Conservation (phyloP, 2,888 invertebrate species). For the Alloplasta piceator region DNA sequence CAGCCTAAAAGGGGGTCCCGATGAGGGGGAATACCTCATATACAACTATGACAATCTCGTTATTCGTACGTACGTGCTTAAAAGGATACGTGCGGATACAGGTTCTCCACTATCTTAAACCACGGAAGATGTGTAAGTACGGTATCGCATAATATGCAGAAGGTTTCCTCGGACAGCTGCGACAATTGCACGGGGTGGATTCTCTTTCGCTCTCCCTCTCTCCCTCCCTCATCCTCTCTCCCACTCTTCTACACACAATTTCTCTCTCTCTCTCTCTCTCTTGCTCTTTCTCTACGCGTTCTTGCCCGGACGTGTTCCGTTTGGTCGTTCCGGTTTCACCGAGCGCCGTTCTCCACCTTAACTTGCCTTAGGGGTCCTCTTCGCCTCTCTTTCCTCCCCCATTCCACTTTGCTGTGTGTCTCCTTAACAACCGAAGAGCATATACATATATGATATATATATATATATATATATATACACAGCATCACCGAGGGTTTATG, state of each 20-base stretch:
- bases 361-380: constrained; percentile 51
- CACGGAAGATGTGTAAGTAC: constrained; percentile 7
- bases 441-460: not conserved
- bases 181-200: constrained; percentile 70
- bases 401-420: constrained; percentile 24
- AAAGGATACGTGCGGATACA: constrained; percentile 32
- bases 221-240: constrained; percentile 7
- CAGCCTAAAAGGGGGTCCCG: too few species aligned
- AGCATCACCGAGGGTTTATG: constrained; percentile 31
- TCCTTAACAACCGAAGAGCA: constrained; percentile 32
- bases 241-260: not conserved
- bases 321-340: constrained; percentile 52
- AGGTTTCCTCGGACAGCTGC: constrained; percentile 66
- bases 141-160: not conserved
- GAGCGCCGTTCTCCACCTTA: not conserved
- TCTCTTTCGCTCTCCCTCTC: constrained; percentile 3
- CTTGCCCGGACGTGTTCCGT: constrained; percentile 62
- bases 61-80: constrained; percentile 36
- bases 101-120: not conserved
- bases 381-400: not conserved
- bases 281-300: constrained; percentile 11
- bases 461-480: constrained; percentile 2
- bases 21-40: too few species aligned
- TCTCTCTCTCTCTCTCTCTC: constrained; percentile 11
- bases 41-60: constrained; percentile 15